phyloP scores from a whole-genome alignment of 2,797 vertebrate species.

The Erpetoichthys calabaricus region DNA sequence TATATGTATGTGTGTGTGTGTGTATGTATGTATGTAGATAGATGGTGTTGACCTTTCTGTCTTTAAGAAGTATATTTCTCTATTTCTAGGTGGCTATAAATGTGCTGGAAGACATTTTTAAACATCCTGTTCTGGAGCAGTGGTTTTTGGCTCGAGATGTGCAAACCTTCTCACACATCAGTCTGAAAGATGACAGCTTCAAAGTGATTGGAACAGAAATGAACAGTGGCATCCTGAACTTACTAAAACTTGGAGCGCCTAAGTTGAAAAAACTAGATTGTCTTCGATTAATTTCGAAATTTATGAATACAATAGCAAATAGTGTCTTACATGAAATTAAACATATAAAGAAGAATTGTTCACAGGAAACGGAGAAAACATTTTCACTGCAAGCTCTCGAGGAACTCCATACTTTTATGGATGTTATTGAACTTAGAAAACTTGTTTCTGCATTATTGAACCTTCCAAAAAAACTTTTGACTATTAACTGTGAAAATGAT shows the following conservation, averaged over 20 bases:
- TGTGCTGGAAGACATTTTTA: slow-evolving; percentile 52
- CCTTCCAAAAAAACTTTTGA: slow-evolving; percentile 52
- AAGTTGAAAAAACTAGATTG: slow-evolving; percentile 33
- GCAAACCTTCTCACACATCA: slow-evolving; percentile 49
- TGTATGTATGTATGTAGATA: too few relatives aligned
- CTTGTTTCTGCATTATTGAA: slow-evolving; percentile 56
- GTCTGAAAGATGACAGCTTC: slow-evolving; percentile 56
- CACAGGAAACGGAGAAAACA: slow-evolving; percentile 11
- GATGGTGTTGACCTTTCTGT: slow-evolving; percentile 7
- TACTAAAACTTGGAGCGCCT: slow-evolving; percentile 46
- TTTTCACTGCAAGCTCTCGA: slow-evolving; percentile 58
- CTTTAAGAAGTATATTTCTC: slow-evolving; percentile 24
- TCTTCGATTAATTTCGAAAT: slow-evolving; percentile 41
- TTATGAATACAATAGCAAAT: slow-evolving; percentile 43
- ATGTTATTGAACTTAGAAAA: slow-evolving; percentile 40
- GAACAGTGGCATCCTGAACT: slow-evolving; percentile 39
- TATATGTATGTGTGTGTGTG: too few relatives aligned
- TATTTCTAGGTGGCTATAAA: slow-evolving; percentile 39
- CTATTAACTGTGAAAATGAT: slow-evolving; percentile 18
- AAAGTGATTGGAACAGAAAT: slow-evolving; percentile 59
- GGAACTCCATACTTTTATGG: slow-evolving; percentile 56
- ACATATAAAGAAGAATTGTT: slow-evolving; percentile 1
- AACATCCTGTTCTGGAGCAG: slow-evolving; percentile 66
- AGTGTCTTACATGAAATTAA: slow-evolving; percentile 55
- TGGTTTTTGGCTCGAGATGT: slow-evolving; percentile 82